Evolutionary conservation across 2,113 vertebrate genomes (phyloP).

Genomic region (Balaenoptera acutorostrata): DNA sequence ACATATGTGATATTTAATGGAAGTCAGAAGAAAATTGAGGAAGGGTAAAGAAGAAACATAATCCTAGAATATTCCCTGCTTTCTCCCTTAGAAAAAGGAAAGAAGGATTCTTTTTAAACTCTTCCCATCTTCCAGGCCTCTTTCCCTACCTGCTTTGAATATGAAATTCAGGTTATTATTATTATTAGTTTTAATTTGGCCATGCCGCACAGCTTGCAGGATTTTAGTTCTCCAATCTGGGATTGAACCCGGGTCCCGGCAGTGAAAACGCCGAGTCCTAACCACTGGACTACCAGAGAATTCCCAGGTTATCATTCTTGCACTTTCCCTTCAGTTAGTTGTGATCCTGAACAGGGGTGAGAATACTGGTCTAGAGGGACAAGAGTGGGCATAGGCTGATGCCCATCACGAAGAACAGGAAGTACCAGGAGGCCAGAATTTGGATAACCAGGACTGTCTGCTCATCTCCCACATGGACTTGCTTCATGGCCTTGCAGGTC

Average conservation of each 20-base stretch:
- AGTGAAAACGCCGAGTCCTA: too few species aligned
- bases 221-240: too few species aligned
- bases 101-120: neutral
- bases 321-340: neutral
- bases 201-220: too few species aligned
- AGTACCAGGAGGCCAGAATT: neutral
- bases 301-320: neutral
- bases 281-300: too few species aligned
- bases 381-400: too few species aligned
- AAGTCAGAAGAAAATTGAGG: neutral
- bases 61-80: neutral
- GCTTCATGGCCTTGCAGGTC: neutral
- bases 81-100: neutral
- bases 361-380: neutral
- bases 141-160: neutral
- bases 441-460: neutral
- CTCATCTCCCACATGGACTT: neutral
- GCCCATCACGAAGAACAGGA: neutral
- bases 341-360: neutral
- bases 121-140: neutral
- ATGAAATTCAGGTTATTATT: neutral
- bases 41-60: neutral
- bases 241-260: too few species aligned
- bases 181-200: too few species aligned
- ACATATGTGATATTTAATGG: neutral